These are phyloP conservation scores for Ferrisia virgata DNA, from an alignment of 2,888 invertebrate genomes.

Conservation along the genomic window DNA sequence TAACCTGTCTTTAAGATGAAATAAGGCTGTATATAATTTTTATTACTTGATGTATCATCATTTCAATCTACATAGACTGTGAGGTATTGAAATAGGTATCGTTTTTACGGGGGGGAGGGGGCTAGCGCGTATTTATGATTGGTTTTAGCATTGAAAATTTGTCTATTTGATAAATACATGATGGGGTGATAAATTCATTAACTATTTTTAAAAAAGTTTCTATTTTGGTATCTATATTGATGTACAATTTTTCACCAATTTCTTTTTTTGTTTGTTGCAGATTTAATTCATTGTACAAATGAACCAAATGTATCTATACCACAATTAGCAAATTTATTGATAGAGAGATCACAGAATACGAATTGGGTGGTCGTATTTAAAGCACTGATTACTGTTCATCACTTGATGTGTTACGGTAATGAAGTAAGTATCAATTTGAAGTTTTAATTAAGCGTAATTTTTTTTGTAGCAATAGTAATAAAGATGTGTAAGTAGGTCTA, in stretches of 20 bases:
- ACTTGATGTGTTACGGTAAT: conserved; percentile 99
- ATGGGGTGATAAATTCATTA: background rate
- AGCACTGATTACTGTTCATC: conserved; percentile 95
- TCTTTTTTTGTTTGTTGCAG: conserved; percentile 58
- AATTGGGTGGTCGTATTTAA: conserved; percentile 99
- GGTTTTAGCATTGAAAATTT: too few relatives aligned
- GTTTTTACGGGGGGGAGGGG: too few relatives aligned
- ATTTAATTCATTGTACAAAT: conserved; percentile 98
- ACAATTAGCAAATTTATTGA: conserved; percentile 94
- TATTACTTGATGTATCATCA: too few relatives aligned
- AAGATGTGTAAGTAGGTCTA: too few relatives aligned
- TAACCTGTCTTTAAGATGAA: background rate
- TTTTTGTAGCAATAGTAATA: too few relatives aligned
- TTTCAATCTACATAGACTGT: too few relatives aligned
- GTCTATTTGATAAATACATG: too few relatives aligned
- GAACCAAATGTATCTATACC: conserved; percentile 99
- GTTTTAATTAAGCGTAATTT: too few relatives aligned
- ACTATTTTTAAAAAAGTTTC: background rate
- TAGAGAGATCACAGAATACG: conserved; percentile 95
- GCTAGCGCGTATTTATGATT: too few relatives aligned
- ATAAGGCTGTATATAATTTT: too few relatives aligned
- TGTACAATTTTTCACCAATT: background rate
- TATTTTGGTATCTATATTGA: background rate
- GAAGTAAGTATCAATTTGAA: conserved; percentile 67
- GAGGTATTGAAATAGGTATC: background rate